Base-by-base conservation (phyloP, 2,113 vertebrate species). In the Cyprinodon variegatus region DNA sequence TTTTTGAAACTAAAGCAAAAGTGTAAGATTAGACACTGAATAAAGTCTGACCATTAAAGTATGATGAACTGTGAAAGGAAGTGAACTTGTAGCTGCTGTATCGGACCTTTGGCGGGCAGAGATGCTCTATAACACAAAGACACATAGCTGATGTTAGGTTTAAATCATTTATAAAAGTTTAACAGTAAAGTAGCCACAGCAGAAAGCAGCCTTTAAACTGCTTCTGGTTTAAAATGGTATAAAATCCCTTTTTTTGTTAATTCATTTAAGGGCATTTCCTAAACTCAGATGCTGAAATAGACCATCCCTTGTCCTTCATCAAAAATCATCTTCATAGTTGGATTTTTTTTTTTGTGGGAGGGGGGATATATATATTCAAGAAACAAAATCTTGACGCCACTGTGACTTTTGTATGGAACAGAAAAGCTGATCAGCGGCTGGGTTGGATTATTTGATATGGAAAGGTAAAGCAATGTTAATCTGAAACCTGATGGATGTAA, bases 131-230 rank as follows among this genome's bases (percentile, higher is more conserved):
- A 17, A 40, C 12, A 50, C 20, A 22, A 11, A 15, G 9, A 40
- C 61, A 63, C 9, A 20, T 7, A 59, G 22, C 29, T 62, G 29
- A 4, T 62, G 40, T 36, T 7, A 12, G 40, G 12, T 65, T 62
- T 13, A 14, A 61, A 68, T 15, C 36, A 37, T 41, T 37, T 68
- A 22, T 62, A 4, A 63, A 64, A 40, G 9, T 40, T 11, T 20
- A 61, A 68, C 71, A 72, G 83, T 57, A 64, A 74, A 39, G 40
- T 57, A 36, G 43, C 53, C 61, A 61, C 14, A 59, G 11, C 67
- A 17, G 12, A 48, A 71, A 4, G 4, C 61, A 39, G 9, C 14
- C 37, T 43, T 43, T 3, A 70, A 3, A 61, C 61, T 17, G 37
- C 61, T 39, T 39, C 61, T 9, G 37, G 37, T 10, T 39, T 36